Evolutionary conservation across 2,888 invertebrate genomes (phyloP).

Genomic region (Nasonia oneida): DNA sequence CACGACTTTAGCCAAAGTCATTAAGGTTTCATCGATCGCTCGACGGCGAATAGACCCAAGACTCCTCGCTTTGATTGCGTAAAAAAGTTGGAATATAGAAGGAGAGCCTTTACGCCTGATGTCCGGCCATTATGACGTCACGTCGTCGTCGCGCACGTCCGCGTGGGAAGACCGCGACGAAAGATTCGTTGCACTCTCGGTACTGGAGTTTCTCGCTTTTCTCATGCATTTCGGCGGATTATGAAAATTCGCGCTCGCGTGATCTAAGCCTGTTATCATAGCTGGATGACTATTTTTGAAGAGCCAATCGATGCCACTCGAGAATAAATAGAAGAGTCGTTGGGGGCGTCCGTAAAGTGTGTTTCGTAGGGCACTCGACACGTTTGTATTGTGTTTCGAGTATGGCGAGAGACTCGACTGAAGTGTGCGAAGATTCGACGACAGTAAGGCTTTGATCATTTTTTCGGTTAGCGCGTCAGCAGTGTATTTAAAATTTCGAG

Average conservation of each 20-base stretch:
- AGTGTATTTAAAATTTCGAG: background rate
- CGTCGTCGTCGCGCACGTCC: background rate
- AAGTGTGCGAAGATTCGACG: background rate
- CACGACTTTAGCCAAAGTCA: slow-evolving; percentile 47
- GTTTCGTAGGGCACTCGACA: background rate
- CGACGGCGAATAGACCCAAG: background rate
- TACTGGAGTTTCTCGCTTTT: background rate
- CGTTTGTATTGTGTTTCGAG: background rate
- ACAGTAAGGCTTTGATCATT: background rate
- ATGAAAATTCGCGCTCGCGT: background rate
- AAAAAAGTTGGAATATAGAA: background rate
- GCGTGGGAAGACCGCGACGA: background rate
- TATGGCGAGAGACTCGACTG: background rate
- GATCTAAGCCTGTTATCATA: background rate
- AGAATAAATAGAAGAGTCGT: background rate
- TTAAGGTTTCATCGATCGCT: slow-evolving; percentile 50
- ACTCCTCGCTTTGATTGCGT: slow-evolving; percentile 26
- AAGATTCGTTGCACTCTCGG: slow-evolving; percentile 32
- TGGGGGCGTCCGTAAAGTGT: background rate
- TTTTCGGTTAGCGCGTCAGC: background rate
- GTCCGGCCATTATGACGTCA: slow-evolving; percentile 12
- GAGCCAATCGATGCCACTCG: slow-evolving; percentile 13
- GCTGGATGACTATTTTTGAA: background rate
- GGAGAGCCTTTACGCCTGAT: slow-evolving; percentile 14
- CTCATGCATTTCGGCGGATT: background rate